A percentile compares a stretch with the other conserved stretches of the same genome.
These are phyloP conservation scores for Eristalis intricaria DNA, from an alignment of 2,888 invertebrate species.

Conservation along the genomic window DNA sequence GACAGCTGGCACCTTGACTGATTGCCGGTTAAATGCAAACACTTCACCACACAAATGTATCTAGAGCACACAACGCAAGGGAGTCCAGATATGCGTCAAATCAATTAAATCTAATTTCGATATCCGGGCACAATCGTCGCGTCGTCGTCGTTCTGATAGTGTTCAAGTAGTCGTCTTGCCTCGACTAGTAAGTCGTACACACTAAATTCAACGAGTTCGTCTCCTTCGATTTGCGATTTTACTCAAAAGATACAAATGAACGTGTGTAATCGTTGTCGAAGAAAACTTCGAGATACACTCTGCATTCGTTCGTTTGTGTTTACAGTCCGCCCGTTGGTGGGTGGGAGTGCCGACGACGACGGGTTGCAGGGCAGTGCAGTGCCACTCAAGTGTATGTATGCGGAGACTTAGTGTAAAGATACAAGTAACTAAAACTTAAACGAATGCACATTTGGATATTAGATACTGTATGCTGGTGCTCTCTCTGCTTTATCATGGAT, in stretches of 20 bases:
- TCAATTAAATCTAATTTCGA: conserved; percentile 32
- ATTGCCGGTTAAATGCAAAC: conserved; percentile 36
- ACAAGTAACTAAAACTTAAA: conserved; percentile 56
- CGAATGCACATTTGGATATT: conserved; percentile 62
- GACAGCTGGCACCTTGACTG: conserved; percentile 60
- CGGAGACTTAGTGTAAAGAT: conserved; percentile 42
- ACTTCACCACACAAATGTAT: conserved; percentile 23
- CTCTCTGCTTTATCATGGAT: conserved; percentile 58
- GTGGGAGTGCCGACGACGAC: not conserved
- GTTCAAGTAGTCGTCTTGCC: conserved; percentile 50
- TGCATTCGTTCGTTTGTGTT: conserved; percentile 53
- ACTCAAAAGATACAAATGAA: conserved; percentile 60
- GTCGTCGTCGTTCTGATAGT: conserved; percentile 6
- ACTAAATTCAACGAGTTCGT: conserved; percentile 62
- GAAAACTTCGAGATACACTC: conserved; percentile 21
- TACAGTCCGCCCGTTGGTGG: conserved; percentile 29
- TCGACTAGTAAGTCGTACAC: conserved; percentile 68
- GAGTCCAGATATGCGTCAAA: not conserved
- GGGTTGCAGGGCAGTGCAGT: not conserved
- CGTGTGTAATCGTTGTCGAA: conserved; percentile 54
- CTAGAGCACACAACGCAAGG: conserved; percentile 17
- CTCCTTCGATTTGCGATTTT: conserved; percentile 63
- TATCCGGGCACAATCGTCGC: conserved; percentile 23
- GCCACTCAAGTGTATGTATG: conserved; percentile 20
- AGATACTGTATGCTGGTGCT: conserved; percentile 51